Percentiles rank a stretch among this genome's conserved stretches.
Conservation (phyloP, 2,113 vertebrate species). For the Eidolon helvum region DNA sequence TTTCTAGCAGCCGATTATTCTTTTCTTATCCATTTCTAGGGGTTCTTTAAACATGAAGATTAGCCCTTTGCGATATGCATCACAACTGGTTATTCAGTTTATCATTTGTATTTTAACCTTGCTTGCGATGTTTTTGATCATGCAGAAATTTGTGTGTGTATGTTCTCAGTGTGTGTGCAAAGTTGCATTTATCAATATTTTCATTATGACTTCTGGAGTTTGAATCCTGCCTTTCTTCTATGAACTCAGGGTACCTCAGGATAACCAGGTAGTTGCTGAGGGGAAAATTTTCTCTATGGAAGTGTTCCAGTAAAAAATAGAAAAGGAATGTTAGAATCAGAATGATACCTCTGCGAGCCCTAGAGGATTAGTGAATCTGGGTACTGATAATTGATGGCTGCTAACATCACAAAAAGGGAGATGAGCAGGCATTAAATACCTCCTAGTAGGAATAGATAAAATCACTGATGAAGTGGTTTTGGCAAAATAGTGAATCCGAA, state of each 20-base stretch:
- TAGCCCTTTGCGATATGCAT: background rate
- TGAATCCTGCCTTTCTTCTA: slow-evolving; percentile 4
- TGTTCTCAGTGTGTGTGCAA: background rate
- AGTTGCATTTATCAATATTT: background rate
- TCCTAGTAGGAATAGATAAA: background rate
- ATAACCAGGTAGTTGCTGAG: background rate
- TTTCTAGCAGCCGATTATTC: background rate
- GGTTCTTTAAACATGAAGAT: background rate
- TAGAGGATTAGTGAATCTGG: background rate
- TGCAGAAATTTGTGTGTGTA: background rate
- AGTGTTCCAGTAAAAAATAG: background rate
- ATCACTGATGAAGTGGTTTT: background rate
- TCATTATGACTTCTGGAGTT: background rate
- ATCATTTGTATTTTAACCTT: background rate
- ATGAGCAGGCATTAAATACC: background rate
- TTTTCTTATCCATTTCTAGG: background rate
- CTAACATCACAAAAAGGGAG: background rate
- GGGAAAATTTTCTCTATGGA: background rate
- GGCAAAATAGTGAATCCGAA: background rate
- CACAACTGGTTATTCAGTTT: background rate
- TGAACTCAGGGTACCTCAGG: background rate
- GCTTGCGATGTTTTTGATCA: background rate
- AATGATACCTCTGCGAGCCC: background rate
- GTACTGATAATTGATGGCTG: background rate
- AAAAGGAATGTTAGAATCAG: background rate